Percentiles rank a stretch among this genome's conserved stretches.
Evolutionary conservation across 2,888 invertebrate genomes (phyloP).

Genomic region (Antheraea assamensis): DNA sequence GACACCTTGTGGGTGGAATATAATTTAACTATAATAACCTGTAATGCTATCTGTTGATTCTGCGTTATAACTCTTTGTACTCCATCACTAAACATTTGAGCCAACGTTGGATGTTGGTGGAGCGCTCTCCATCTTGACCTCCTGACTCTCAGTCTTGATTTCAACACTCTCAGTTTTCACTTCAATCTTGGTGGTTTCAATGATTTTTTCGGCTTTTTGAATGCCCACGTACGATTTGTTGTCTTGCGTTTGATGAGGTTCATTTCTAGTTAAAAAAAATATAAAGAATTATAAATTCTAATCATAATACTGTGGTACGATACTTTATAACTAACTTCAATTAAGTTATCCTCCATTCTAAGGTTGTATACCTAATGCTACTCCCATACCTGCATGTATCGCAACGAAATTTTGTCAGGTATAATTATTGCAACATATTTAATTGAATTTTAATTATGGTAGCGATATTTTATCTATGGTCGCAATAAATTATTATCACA

Average conservation of each 20-base stretch:
- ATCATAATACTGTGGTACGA: too few relatives aligned
- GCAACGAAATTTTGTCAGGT: too few relatives aligned
- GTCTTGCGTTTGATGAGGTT: constrained; percentile 36
- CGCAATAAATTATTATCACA: too few relatives aligned
- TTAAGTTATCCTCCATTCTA: too few relatives aligned
- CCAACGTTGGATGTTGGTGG: constrained; percentile 38
- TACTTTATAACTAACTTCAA: too few relatives aligned
- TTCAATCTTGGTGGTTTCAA: constrained; percentile 58
- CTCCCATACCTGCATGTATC: too few relatives aligned
- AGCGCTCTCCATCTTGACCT: constrained; percentile 51
- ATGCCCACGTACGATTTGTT: constrained; percentile 67
- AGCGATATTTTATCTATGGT: too few relatives aligned
- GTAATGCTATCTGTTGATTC: constrained; percentile 66
- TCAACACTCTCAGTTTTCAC: constrained; percentile 58
- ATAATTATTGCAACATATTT: too few relatives aligned
- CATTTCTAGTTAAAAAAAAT: constrained; percentile 15
- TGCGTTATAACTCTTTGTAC: constrained; percentile 63
- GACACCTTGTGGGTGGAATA: background rate
- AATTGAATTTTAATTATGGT: too few relatives aligned
- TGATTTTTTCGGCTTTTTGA: constrained; percentile 69
- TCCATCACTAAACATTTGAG: constrained; percentile 59
- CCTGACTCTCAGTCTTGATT: constrained; percentile 53
- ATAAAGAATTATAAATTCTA: background rate
- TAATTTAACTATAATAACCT: constrained; percentile 43
- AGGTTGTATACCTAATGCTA: too few relatives aligned